phyloP scores from a whole-genome alignment of 2,888 invertebrate species.

The Zootermopsis nevadensis region DNA sequence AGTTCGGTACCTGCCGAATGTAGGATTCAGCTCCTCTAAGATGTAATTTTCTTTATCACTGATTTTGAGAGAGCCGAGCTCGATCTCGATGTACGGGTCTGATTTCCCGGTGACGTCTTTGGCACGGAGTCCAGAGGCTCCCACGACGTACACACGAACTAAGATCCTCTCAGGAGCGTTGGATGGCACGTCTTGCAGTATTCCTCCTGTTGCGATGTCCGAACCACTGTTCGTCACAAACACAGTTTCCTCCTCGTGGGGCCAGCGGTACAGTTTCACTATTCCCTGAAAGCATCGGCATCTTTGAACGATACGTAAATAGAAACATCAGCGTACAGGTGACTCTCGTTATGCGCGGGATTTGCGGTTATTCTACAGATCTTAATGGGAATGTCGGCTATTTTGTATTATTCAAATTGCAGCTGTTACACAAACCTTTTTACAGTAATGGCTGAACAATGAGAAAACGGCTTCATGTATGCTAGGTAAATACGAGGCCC shows the following conservation, averaged over 20 bases:
- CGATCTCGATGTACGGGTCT: slow-evolving; percentile 81
- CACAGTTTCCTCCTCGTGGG: slow-evolving; percentile 64
- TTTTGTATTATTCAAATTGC: no score
- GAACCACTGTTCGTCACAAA: slow-evolving; percentile 64
- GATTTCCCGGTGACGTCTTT: slow-evolving; percentile 78
- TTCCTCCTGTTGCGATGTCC: slow-evolving; percentile 51
- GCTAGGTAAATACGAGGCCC: no score
- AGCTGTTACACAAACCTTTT: no score
- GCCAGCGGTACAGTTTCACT: slow-evolving; percentile 75
- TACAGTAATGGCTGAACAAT: no score
- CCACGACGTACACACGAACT: slow-evolving; percentile 81
- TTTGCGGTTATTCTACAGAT: no score
- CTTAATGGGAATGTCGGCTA: no score
- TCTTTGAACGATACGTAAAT: background rate
- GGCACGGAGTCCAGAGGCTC: slow-evolving; percentile 77
- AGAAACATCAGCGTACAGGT: background rate
- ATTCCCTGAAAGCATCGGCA: slow-evolving; percentile 63
- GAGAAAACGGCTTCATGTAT: no score
- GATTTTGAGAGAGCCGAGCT: slow-evolving; percentile 71
- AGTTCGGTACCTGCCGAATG: slow-evolving; percentile 85
- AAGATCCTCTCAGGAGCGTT: slow-evolving; percentile 71
- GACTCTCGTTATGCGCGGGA: no score
- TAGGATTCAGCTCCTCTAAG: slow-evolving; percentile 80
- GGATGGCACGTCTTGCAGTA: slow-evolving; percentile 71
- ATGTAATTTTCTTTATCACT: slow-evolving; percentile 78